Percentiles rank a stretch among this genome's conserved stretches.
These are phyloP conservation scores for Aythya baeri DNA, from an alignment of 2,113 vertebrate species.

Conservation along the genomic window DNA sequence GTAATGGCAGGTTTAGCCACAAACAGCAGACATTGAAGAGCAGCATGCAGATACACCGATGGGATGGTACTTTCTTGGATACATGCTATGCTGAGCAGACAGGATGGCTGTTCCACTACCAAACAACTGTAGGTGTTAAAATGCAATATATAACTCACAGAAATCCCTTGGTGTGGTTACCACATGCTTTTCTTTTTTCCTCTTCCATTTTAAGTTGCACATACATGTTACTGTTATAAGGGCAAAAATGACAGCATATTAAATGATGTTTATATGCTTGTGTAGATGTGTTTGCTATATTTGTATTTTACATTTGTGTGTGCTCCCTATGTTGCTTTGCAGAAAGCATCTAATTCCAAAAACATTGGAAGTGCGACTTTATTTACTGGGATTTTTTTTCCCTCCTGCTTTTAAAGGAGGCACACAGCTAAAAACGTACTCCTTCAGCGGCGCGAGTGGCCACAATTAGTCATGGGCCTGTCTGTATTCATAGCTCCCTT, in stretches of 20 bases:
- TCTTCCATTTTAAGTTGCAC: neutral
- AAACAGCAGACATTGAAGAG: neutral
- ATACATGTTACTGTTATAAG: neutral
- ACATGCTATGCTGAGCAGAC: neutral
- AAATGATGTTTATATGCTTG: neutral
- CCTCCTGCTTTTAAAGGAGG: neutral
- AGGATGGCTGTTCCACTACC: too few species aligned
- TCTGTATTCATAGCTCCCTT: neutral
- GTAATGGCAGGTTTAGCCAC: neutral
- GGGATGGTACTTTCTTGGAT: neutral
- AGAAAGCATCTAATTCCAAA: neutral
- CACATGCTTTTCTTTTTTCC: neutral
- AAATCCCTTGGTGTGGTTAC: too few species aligned
- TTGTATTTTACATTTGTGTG: neutral
- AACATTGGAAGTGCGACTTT: neutral
- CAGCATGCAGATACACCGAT: neutral
- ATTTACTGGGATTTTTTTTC: neutral
- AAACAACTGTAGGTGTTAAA: neutral
- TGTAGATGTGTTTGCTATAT: neutral
- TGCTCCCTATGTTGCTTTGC: neutral
- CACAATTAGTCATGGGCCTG: neutral
- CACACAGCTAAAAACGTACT: neutral
- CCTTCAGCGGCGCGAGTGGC: neutral
- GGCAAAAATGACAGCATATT: neutral
- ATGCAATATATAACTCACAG: too few species aligned